Percentiles rank a stretch among this genome's conserved stretches.
Conservation (phyloP, 2,113 vertebrate genomes). For the Piaya cayana region DNA sequence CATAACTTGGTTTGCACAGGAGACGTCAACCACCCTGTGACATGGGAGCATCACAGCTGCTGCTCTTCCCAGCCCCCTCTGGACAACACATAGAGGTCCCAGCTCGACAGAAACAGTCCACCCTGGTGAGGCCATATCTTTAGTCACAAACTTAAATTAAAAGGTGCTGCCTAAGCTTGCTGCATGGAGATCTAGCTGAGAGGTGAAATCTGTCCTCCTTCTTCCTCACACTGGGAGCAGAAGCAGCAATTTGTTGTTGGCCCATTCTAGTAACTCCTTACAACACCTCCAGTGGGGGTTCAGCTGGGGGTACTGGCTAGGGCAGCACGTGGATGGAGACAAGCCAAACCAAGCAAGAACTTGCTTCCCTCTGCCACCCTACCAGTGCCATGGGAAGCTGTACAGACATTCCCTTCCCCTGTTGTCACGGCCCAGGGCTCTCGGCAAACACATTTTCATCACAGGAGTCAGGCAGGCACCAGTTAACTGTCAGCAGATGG, state of each 20-base stretch:
- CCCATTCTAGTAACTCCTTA: not conserved
- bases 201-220: not conserved
- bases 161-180: not conserved
- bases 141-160: not conserved
- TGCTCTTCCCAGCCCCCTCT: not conserved
- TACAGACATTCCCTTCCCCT: not conserved
- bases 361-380: not conserved
- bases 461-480: not conserved
- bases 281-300: not conserved
- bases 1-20: not conserved
- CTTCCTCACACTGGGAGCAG: not conserved
- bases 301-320: not conserved
- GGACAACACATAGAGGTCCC: not conserved
- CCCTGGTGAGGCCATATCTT: not conserved
- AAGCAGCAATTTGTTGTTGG: not conserved
- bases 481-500: not conserved
- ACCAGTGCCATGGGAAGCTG: accelerated
- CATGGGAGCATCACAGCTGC: accelerated
- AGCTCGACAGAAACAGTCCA: not conserved
- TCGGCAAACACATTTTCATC: not conserved
- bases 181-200: not conserved
- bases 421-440: not conserved
- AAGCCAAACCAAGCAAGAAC: not conserved
- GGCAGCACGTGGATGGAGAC: not conserved
- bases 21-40: not conserved